Evolutionary conservation across 2,888 invertebrate species (phyloP).

Genomic region (Eurois occulta): DNA sequence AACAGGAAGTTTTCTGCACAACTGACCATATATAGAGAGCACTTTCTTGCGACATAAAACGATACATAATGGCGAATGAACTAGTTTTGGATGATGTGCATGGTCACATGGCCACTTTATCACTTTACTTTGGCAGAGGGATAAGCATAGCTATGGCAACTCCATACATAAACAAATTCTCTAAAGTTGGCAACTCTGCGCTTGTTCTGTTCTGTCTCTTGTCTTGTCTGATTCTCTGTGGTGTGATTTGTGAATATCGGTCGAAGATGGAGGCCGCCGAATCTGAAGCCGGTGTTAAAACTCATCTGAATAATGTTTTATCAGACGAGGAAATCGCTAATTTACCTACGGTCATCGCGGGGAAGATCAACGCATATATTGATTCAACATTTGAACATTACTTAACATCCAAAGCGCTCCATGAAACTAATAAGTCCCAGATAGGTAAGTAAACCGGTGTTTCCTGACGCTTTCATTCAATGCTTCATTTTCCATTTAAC

Average conservation of each 20-base stretch:
- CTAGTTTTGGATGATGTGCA: no score
- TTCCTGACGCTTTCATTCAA: conserved; percentile 71
- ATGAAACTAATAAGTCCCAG: conserved; percentile 92
- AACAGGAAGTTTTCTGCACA: no score
- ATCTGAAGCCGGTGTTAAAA: conserved; percentile 85
- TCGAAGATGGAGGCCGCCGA: conserved; percentile 86
- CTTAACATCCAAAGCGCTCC: conserved; percentile 93
- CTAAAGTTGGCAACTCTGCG: background rate
- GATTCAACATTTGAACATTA: conserved; percentile 92
- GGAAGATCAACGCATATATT: conserved; percentile 91
- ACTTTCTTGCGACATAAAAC: no score
- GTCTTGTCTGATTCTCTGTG: background rate
- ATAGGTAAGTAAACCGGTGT: conserved; percentile 89
- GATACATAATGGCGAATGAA: no score
- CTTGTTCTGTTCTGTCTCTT: background rate
- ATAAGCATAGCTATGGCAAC: no score
- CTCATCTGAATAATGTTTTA: conserved; percentile 86
- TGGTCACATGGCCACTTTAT: no score
- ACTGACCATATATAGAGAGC: no score
- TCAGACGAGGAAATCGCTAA: conserved; percentile 82
- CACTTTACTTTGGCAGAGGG: no score
- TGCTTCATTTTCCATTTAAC: conserved; percentile 34
- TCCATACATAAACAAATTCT: no score
- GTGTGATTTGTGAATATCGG: conserved; percentile 45
- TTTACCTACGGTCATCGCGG: conserved; percentile 79